Evolutionary conservation across 2,113 vertebrate genomes (phyloP).

Genomic region (Baryphthengus martii): DNA sequence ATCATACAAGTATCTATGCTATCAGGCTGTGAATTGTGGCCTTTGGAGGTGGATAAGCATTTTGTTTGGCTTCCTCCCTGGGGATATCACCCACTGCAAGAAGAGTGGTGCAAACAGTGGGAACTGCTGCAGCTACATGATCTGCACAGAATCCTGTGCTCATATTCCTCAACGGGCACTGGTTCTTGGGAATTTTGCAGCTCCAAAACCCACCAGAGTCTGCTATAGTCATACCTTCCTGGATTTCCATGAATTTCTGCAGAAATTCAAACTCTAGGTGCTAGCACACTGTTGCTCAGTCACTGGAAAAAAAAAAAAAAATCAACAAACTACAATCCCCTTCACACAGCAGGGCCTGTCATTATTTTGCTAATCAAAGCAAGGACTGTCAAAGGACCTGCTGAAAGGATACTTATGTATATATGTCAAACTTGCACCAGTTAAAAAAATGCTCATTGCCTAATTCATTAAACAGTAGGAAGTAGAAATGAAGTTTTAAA

Average conservation of each 20-base stretch:
- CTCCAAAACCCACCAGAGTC: not conserved
- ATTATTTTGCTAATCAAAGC: conserved; percentile 23
- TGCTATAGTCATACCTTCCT: not conserved
- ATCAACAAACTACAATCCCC: not conserved
- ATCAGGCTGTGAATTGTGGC: not conserved
- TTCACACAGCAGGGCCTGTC: not conserved
- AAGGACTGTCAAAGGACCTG: not conserved
- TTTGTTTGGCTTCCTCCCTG: not conserved
- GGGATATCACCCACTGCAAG: not conserved
- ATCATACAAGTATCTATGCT: not conserved
- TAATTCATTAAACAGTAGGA: conserved; percentile 47
- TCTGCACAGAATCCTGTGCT: not conserved
- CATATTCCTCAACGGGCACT: not conserved
- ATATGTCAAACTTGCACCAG: not conserved
- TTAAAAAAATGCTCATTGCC: not conserved
- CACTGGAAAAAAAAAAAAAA: not conserved
- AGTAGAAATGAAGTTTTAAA: conserved; percentile 39
- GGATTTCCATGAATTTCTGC: not conserved
- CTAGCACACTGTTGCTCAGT: not conserved
- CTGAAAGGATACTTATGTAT: not conserved
- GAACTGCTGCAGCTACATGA: too few species aligned
- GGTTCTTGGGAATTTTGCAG: not conserved
- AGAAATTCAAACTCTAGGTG: not conserved
- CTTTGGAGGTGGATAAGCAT: not conserved
- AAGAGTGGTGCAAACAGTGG: not conserved